Evolutionary conservation across 1,140 invertebrate genomes (phyloP).

Genomic region (Manduca sexta): DNA sequence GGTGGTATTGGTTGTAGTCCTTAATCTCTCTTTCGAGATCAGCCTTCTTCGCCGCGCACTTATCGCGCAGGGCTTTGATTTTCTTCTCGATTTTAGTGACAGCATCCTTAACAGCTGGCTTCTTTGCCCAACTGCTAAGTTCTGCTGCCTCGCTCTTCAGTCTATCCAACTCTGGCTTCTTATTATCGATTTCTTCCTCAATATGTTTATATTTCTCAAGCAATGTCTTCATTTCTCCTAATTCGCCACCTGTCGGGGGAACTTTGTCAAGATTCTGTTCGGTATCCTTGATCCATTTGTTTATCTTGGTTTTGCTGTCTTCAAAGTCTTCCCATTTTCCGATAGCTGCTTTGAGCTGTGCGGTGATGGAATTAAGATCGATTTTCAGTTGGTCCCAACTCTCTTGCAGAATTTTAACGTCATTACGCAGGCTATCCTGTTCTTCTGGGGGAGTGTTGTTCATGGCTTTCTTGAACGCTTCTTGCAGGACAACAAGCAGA

Average conservation of each 20-base stretch:
- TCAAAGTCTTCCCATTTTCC: conserved; percentile 88
- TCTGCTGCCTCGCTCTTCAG: conserved; percentile 82
- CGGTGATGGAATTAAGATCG: conserved; percentile 84
- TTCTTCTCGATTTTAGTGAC: conserved; percentile 78
- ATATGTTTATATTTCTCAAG: conserved; percentile 89
- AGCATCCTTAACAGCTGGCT: conserved; percentile 76
- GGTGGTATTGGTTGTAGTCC: conserved; percentile 90
- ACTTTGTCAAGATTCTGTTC: conserved; percentile 77
- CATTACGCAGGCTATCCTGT: conserved; percentile 83
- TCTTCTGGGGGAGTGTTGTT: conserved; percentile 86
- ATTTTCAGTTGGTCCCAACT: conserved; percentile 89
- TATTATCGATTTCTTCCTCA: conserved; percentile 82
- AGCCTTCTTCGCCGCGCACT: conserved; percentile 76
- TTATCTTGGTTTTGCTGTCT: conserved; percentile 79
- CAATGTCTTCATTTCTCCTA: conserved; percentile 92
- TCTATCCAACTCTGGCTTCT: conserved; percentile 82
- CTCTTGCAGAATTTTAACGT: conserved; percentile 83
- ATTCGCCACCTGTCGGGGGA: conserved; percentile 83
- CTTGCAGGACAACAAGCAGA: conserved; percentile 84
- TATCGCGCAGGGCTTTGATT: conserved; percentile 77
- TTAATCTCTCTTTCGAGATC: conserved; percentile 85
- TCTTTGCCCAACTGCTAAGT: conserved; percentile 80
- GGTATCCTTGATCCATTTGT: conserved; percentile 81
- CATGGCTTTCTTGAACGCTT: conserved; percentile 88
- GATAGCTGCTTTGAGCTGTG: conserved; percentile 83